Conservation (phyloP, 1,140 invertebrate genomes). For the Scaptomyza hsui region DNA sequence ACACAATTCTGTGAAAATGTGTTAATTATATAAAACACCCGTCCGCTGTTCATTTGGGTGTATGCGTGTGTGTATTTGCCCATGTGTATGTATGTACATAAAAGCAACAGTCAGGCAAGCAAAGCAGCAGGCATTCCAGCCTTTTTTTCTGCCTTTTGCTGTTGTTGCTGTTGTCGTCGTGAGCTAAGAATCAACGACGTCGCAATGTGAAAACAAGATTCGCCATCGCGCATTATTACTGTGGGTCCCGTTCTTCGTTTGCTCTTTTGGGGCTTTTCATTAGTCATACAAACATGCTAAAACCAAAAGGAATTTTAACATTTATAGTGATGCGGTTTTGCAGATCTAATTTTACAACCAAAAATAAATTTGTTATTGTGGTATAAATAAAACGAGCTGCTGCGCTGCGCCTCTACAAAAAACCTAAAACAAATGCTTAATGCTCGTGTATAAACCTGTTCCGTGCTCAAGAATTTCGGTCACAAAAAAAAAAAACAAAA, state of each 20-base stretch:
- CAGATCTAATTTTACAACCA: slow-evolving; percentile 11
- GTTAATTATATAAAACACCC: slow-evolving; percentile 75
- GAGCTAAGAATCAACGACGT: slow-evolving; percentile 62
- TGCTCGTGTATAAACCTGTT: slow-evolving; percentile 12
- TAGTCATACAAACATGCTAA: slow-evolving; percentile 54
- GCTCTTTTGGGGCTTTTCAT: slow-evolving; percentile 43
- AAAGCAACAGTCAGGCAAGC: slow-evolving; percentile 45
- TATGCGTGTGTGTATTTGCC: slow-evolving; percentile 1
- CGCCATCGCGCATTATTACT: slow-evolving; percentile 43
- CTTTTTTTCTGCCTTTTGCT: slow-evolving; percentile 23
- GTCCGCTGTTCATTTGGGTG: slow-evolving; percentile 12
- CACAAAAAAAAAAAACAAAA: neutral
- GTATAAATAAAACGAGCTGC: slow-evolving; percentile 3
- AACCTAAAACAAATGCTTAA: neutral
- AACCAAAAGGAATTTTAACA: slow-evolving; percentile 22
- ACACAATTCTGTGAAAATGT: slow-evolving; percentile 53
- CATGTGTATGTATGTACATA: slow-evolving; percentile 17
- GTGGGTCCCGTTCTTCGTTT: slow-evolving; percentile 6
- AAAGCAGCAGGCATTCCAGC: slow-evolving; percentile 6
- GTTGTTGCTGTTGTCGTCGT: slow-evolving; percentile 34
- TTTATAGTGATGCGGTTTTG: neutral
- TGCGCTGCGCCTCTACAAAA: too few relatives aligned
- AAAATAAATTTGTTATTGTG: neutral
- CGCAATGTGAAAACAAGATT: slow-evolving; percentile 55
- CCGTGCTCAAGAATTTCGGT: neutral